These are phyloP conservation scores for Cartodere bifasciata DNA, from an alignment of 2,888 invertebrate genomes.

Conservation along the genomic window DNA sequence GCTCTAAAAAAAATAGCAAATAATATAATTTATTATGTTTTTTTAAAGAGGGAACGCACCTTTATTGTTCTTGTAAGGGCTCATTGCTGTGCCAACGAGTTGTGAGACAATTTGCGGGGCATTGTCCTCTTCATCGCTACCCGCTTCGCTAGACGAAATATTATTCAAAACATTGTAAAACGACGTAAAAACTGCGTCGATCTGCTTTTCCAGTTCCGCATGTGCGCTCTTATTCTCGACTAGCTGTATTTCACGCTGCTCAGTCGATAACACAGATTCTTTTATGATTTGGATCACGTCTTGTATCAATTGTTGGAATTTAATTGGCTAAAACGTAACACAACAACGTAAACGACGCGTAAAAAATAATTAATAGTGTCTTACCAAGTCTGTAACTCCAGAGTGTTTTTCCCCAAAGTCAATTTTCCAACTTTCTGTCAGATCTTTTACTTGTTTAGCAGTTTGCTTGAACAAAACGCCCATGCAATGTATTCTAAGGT, in stretches of 20 bases:
- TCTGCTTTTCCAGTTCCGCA: conserved; percentile 36
- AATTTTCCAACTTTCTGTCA: conserved; percentile 79
- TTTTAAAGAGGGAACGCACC: conserved; percentile 5
- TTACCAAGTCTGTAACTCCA: conserved; percentile 70
- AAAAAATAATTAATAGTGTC: conserved; percentile 15
- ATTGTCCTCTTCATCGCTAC: conserved; percentile 42
- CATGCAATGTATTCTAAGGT: conserved; percentile 78
- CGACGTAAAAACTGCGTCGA: conserved; percentile 49
- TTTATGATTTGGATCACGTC: conserved; percentile 58
- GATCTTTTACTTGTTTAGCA: conserved; percentile 58
- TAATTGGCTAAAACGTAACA: conserved; percentile 43
- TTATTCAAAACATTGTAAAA: conserved; percentile 58
- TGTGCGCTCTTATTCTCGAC: conserved; percentile 41
- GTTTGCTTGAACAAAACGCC: conserved; percentile 74
- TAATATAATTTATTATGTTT: too few relatives aligned
- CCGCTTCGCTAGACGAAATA: conserved; percentile 58
- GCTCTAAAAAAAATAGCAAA: too few relatives aligned
- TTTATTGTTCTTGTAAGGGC: conserved; percentile 22
- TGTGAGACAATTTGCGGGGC: conserved; percentile 48
- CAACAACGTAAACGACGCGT: conserved; percentile 15
- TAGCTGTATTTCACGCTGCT: conserved; percentile 49
- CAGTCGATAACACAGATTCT: conserved; percentile 58
- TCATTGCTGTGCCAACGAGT: conserved; percentile 47
- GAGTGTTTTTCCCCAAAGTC: conserved; percentile 74
- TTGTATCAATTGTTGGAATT: conserved; percentile 59